These are phyloP conservation scores for Aleiodes alternator DNA, from an alignment of 2,888 invertebrate genomes.

Conservation along the genomic window DNA sequence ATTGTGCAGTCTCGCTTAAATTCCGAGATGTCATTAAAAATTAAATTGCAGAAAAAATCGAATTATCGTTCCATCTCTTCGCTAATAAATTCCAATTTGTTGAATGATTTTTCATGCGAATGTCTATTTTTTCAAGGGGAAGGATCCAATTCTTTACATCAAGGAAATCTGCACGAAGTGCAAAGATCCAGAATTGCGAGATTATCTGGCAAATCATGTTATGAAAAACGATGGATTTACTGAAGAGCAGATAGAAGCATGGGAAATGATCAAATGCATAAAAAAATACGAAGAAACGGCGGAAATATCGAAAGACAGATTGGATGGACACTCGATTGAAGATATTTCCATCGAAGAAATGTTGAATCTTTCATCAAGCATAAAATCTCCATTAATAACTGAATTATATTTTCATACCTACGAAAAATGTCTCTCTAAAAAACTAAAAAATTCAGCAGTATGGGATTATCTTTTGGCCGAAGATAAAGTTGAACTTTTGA, in stretches of 20 bases:
- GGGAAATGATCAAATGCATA: conserved; percentile 74
- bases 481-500: conserved; percentile 79
- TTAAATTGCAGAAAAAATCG: no score
- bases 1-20: no score
- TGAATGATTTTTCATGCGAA: background rate
- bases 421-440: conserved; percentile 66
- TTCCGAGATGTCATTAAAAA: no score
- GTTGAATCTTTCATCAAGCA: conserved; percentile 63
- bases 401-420: conserved; percentile 72
- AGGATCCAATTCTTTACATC: conserved; percentile 79
- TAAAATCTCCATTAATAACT: conserved; percentile 64
- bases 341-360: conserved; percentile 70
- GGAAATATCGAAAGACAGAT: conserved; percentile 59
- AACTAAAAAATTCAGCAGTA: conserved; percentile 72
- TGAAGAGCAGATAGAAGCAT: conserved; percentile 69
- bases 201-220: conserved; percentile 82
- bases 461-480: conserved; percentile 81
- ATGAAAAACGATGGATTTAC: conserved; percentile 76
- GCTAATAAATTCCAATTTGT: background rate
- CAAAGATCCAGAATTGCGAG: conserved; percentile 79
- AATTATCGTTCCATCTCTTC: no score
- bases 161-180: conserved; percentile 79
- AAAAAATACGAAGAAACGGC: conserved; percentile 63
- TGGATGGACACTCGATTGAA: conserved; percentile 65
- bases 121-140: conserved; percentile 67